Conservation (phyloP, 2,113 vertebrate genomes). For the Anarrhichthys ocellatus region DNA sequence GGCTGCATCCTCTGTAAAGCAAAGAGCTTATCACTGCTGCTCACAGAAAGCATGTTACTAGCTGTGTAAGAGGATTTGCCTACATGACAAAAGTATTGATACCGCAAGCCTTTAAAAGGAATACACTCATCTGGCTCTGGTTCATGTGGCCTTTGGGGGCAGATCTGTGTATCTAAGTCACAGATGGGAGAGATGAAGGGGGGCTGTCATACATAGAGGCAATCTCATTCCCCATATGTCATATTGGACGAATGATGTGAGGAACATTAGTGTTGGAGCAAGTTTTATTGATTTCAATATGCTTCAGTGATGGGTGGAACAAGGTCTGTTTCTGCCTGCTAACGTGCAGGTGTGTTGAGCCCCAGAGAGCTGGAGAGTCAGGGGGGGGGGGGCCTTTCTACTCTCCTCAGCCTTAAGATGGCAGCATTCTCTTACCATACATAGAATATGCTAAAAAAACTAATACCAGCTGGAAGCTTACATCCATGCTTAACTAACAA, state of each 20-base stretch:
- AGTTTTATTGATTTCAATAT: neutral
- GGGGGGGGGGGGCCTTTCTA: slow-evolving; percentile 30
- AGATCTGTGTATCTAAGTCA: slow-evolving; percentile 33
- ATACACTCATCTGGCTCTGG: slow-evolving; percentile 29
- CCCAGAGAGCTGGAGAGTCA: slow-evolving; percentile 15
- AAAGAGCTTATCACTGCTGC: slow-evolving; percentile 33
- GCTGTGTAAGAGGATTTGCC: slow-evolving; percentile 67
- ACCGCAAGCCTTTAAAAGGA: slow-evolving; percentile 66
- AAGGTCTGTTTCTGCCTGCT: slow-evolving; percentile 15
- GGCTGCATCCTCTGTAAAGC: slow-evolving; percentile 34
- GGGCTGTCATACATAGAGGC: neutral
- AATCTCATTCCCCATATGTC: neutral
- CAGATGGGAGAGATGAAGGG: slow-evolving; percentile 13
- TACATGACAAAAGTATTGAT: slow-evolving; percentile 71
- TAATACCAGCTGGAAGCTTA: slow-evolving; percentile 30
- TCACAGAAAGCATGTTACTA: slow-evolving; percentile 34
- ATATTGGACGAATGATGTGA: neutral
- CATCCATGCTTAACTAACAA: slow-evolving; percentile 21
- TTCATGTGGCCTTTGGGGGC: slow-evolving; percentile 26
- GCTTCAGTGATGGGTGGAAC: neutral
- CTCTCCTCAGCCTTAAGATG: slow-evolving; percentile 75
- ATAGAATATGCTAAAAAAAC: neutral
- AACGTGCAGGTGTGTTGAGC: slow-evolving; percentile 55
- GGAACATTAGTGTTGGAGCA: neutral
- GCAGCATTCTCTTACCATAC: slow-evolving; percentile 66